These are phyloP conservation scores for Acanthurus leucopareius DNA, from an alignment of 2,797 vertebrate species.

Conservation along the genomic window DNA sequence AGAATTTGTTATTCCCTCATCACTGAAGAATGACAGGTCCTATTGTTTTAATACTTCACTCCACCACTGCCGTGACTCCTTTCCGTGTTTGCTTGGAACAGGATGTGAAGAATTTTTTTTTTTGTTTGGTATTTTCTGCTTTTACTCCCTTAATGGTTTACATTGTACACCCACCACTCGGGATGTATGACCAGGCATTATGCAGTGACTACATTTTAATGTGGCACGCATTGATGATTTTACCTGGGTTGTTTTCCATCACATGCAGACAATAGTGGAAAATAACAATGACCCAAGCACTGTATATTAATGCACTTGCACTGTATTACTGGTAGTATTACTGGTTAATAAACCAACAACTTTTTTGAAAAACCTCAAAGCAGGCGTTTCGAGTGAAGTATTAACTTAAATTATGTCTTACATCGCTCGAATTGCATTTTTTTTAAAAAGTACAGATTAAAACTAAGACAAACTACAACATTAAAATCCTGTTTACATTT, in stretches of 20 bases:
- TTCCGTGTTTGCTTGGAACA: conserved; percentile 69
- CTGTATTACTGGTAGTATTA: neutral
- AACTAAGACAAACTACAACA: neutral
- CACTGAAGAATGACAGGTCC: conserved; percentile 83
- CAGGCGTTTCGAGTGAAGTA: no score
- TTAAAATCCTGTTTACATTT: neutral
- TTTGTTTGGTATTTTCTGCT: conserved; percentile 51
- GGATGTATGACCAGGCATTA: conserved; percentile 48
- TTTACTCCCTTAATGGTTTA: conserved; percentile 50
- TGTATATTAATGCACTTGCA: neutral
- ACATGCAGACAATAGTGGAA: conserved; percentile 19
- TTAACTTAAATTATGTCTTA: no score
- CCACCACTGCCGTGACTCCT: conserved; percentile 74
- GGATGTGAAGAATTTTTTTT: conserved; percentile 67
- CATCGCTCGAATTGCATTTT: no score
- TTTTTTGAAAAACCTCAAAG: no score
- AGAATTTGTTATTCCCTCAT: conserved; percentile 83
- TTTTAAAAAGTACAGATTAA: no score
- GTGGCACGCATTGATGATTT: conserved; percentile 5
- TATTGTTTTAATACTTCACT: conserved; percentile 83
- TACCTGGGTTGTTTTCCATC: conserved; percentile 36
- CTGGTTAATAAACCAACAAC: neutral
- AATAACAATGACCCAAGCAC: neutral
- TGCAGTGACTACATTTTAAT: conserved; percentile 48
- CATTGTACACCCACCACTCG: conserved; percentile 59